phyloP scores from a whole-genome alignment of 2,888 invertebrate genomes.

The Tupiocoris notatus region DNA sequence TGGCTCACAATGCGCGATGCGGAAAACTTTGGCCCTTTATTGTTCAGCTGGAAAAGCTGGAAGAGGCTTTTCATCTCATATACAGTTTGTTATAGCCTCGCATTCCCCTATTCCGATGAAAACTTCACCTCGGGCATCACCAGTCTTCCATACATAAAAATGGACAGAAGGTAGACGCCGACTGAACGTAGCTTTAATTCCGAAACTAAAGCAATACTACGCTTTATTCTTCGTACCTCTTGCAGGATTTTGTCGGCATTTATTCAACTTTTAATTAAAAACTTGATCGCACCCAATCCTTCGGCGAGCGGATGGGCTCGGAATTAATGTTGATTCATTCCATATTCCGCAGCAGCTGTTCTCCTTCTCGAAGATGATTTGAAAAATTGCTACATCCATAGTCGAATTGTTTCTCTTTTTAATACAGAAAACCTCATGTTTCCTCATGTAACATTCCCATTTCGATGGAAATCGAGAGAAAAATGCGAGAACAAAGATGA shows the following conservation, averaged over 20 bases:
- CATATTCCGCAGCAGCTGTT: no score
- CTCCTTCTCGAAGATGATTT: no score
- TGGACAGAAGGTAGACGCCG: neutral
- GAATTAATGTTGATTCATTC: no score
- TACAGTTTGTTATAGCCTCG: slow-evolving; percentile 28
- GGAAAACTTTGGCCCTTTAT: slow-evolving; percentile 14
- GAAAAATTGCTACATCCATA: no score
- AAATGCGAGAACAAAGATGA: no score
- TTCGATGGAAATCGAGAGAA: no score
- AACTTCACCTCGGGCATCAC: slow-evolving; percentile 9
- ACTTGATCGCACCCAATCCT: no score
- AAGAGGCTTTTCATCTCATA: slow-evolving; percentile 31
- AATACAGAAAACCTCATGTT: no score
- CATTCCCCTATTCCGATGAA: neutral
- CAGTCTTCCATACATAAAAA: slow-evolving; percentile 1
- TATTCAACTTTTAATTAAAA: slow-evolving; percentile 32
- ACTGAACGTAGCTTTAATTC: slow-evolving; percentile 20
- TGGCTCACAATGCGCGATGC: slow-evolving; percentile 15
- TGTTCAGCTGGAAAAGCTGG: slow-evolving; percentile 30
- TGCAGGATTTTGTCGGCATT: neutral
- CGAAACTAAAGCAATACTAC: slow-evolving; percentile 25
- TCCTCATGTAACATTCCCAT: no score
- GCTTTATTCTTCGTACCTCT: slow-evolving; percentile 25
- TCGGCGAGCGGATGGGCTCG: no score
- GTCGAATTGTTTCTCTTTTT: no score